Conservation (phyloP, 2,797 vertebrate genomes). For the Tapera naevia region DNA sequence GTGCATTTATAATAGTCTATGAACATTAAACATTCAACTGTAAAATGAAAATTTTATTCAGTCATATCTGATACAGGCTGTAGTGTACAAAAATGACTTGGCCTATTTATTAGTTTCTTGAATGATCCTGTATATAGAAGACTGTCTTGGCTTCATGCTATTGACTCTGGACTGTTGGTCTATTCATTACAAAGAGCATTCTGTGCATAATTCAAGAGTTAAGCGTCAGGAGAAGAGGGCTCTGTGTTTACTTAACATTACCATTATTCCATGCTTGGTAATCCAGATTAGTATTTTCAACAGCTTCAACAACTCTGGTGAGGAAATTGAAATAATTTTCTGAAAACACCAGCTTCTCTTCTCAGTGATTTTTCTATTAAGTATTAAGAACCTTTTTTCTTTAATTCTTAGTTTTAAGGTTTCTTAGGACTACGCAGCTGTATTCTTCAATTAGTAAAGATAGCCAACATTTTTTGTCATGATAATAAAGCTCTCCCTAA, state of each 20-base stretch:
- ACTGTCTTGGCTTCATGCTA: background rate
- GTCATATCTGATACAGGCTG: background rate
- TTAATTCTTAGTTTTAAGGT: background rate
- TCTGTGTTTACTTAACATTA: background rate
- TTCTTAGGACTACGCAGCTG: background rate
- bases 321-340: background rate
- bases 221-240: background rate
- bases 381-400: background rate
- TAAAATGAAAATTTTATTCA: no score
- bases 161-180: background rate
- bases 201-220: background rate
- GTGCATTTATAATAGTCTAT: background rate
- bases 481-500: background rate
- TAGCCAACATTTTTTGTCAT: background rate
- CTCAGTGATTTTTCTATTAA: background rate
- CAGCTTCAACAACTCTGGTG: background rate
- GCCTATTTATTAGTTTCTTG: background rate
- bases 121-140: background rate
- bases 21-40: background rate
- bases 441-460: background rate
- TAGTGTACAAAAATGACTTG: background rate
- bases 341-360: background rate
- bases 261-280: background rate
- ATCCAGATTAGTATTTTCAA: background rate
- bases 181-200: background rate